Percentiles rank a stretch among this genome's conserved stretches.
Evolutionary conservation across 2,888 invertebrate genomes (phyloP).

Genomic region (Exocentrus adspersus): DNA sequence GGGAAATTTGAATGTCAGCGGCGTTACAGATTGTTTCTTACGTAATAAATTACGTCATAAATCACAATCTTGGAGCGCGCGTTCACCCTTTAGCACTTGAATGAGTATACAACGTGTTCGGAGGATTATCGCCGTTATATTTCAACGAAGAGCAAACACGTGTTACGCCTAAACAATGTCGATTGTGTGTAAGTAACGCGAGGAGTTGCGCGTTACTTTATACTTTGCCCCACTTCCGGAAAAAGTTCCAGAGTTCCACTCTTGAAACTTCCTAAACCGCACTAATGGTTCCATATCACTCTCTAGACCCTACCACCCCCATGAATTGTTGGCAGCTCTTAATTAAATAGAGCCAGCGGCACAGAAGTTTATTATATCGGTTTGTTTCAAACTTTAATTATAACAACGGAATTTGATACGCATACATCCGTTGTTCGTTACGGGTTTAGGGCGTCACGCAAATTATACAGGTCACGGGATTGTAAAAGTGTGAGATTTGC

Average conservation of each 20-base stretch:
- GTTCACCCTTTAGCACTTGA: background rate
- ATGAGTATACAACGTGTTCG: background rate
- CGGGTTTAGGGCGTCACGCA: too few species aligned
- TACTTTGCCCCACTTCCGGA: too few species aligned
- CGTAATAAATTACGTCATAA: background rate
- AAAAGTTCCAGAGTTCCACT: too few species aligned
- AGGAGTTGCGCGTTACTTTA: too few species aligned
- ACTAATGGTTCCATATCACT: slow-evolving; percentile 4
- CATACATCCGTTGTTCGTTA: too few species aligned
- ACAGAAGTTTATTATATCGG: slow-evolving; percentile 12
- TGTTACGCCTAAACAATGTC: too few species aligned
- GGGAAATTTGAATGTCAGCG: background rate
- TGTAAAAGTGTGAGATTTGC: too few species aligned
- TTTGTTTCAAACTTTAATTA: slow-evolving; percentile 11
- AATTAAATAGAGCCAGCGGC: slow-evolving; percentile 7
- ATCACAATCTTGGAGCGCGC: background rate
- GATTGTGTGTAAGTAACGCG: too few species aligned
- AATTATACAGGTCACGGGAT: too few species aligned
- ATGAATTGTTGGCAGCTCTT: background rate
- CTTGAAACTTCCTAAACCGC: background rate
- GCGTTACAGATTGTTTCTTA: background rate
- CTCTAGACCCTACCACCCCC: background rate
- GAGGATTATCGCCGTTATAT: too few species aligned
- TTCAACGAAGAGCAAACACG: too few species aligned
- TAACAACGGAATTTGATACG: slow-evolving; percentile 4